Conservation (phyloP, 2,888 invertebrate species). For the Sarcophaga carnaria region DNA sequence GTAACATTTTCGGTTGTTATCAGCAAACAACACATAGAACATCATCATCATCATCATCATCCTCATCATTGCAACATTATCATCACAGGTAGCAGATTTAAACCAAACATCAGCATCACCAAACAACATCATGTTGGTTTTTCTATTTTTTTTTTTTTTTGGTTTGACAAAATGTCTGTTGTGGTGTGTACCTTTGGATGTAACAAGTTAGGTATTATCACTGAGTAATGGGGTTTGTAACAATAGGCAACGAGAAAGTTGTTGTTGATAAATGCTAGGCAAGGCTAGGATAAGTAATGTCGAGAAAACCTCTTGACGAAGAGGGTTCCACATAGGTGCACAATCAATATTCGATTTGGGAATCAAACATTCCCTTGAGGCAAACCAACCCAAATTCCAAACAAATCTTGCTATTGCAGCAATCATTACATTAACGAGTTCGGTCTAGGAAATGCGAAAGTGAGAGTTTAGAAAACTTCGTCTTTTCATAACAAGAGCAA, state of each 20-base stretch:
- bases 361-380: too few relatives aligned
- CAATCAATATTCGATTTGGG: too few relatives aligned
- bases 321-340: too few relatives aligned
- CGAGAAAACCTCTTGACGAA: too few relatives aligned
- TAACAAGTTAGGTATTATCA: neutral
- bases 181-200: neutral
- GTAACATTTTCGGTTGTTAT: conserved; percentile 55
- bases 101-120: conserved; percentile 56
- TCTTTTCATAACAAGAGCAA: too few relatives aligned
- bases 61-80: neutral
- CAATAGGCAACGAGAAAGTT: neutral
- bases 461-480: too few relatives aligned
- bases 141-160: conserved; percentile 13
- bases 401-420: too few relatives aligned
- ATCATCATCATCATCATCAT: neutral
- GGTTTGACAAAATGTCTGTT: neutral
- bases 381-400: too few relatives aligned
- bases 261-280: too few relatives aligned
- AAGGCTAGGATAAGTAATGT: too few relatives aligned
- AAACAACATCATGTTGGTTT: conserved; percentile 59
- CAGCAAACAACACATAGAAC: conserved; percentile 38
- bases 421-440: too few relatives aligned
- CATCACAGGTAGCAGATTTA: conserved; percentile 58
- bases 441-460: too few relatives aligned
- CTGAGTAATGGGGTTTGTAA: neutral